phyloP scores from a whole-genome alignment of 2,797 vertebrate species.

The Momotus momota region DNA sequence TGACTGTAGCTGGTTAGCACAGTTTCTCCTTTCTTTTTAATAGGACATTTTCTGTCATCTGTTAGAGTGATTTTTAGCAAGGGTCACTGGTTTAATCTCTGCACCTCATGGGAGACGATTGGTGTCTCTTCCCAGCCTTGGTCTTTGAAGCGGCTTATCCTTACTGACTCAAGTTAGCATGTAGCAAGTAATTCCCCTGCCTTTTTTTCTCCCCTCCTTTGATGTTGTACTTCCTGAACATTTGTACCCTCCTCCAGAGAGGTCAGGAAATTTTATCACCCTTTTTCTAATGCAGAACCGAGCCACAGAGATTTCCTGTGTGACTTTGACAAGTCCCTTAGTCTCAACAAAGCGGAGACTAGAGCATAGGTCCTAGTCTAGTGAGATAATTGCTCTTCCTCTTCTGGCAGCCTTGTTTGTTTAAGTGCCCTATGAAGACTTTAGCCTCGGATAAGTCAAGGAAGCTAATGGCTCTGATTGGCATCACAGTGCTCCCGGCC shows the following conservation, averaged over 20 bases:
- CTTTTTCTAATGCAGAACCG: slow-evolving; percentile 6
- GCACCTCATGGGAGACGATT: not conserved
- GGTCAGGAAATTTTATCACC: slow-evolving; percentile 53
- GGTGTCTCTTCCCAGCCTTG: not conserved
- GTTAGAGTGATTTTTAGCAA: not conserved
- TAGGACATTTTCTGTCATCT: not conserved
- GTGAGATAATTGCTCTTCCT: not conserved
- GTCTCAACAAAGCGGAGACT: slow-evolving; percentile 3
- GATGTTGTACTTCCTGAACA: not conserved
- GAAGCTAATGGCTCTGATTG: not conserved
- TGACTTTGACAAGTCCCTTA: slow-evolving; percentile 56
- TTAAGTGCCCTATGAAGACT: not conserved
- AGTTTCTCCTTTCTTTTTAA: not conserved
- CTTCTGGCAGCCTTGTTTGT: not conserved
- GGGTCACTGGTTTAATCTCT: not conserved
- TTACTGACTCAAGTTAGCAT: not conserved
- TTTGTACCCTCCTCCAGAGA: not conserved
- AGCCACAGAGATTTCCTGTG: slow-evolving; percentile 64
- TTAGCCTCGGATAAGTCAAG: not conserved
- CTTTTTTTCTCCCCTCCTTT: not conserved
- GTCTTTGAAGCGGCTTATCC: not conserved
- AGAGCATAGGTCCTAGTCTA: not conserved
- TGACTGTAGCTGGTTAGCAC: not conserved
- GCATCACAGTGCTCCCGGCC: not conserved
- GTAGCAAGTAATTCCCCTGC: not conserved